Conservation (phyloP, 2,888 invertebrate genomes). For the Coremacera marginata region DNA sequence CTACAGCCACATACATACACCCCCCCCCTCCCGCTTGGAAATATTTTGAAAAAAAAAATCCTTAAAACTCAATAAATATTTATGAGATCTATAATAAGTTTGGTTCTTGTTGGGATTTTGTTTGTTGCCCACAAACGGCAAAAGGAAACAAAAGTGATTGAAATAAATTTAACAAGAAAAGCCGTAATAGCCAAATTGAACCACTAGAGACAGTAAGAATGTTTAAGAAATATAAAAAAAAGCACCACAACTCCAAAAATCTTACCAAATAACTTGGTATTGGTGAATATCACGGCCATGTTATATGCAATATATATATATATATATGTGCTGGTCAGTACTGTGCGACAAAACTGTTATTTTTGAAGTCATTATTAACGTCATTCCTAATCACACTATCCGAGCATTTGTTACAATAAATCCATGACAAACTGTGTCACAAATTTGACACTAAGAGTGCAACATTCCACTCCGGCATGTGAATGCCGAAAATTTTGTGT, state of each 20-base stretch:
- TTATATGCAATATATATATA: too few relatives aligned
- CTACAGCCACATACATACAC: not conserved
- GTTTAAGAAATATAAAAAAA: not conserved
- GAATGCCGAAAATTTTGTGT: too few relatives aligned
- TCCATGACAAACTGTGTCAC: too few relatives aligned
- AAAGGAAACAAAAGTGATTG: not conserved
- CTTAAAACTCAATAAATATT: slow-evolving; percentile 67
- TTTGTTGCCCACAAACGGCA: slow-evolving; percentile 29
- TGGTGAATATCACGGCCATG: too few relatives aligned
- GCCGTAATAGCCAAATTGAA: not conserved
- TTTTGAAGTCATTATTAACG: too few relatives aligned
- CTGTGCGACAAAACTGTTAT: too few relatives aligned
- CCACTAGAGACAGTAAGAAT: not conserved
- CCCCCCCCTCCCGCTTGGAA: not conserved
- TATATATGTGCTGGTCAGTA: too few relatives aligned
- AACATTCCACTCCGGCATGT: too few relatives aligned
- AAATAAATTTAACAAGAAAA: not conserved
- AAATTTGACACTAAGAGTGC: too few relatives aligned
- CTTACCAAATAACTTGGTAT: too few relatives aligned
- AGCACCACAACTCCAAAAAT: not conserved
- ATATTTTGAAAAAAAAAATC: slow-evolving; percentile 53
- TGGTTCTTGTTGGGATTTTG: slow-evolving; percentile 19
- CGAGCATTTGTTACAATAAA: too few relatives aligned
- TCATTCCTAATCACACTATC: too few relatives aligned
- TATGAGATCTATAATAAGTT: slow-evolving; percentile 62